These are phyloP conservation scores for Tinamus guttatus DNA, from an alignment of 2,113 vertebrate species.

Conservation along the genomic window DNA sequence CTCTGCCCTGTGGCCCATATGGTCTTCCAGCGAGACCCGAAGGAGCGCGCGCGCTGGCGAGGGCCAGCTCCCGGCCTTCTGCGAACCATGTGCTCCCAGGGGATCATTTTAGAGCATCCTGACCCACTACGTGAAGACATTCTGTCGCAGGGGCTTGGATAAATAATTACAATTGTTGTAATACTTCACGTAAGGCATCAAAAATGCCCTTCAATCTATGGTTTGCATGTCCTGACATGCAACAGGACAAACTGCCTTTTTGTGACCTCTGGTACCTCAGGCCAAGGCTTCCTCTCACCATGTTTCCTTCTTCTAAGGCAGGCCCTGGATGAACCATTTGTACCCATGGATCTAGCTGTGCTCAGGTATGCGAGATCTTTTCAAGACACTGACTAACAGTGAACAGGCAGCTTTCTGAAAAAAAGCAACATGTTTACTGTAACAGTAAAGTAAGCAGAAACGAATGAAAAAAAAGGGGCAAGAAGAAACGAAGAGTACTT, in stretches of 20 bases:
- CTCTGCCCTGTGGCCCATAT: not conserved
- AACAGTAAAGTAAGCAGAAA: not conserved
- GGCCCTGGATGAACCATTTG: not conserved
- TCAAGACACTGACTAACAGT: not conserved
- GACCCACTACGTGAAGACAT: not conserved
- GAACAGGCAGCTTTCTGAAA: not conserved
- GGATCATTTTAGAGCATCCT: not conserved
- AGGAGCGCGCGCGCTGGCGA: fast-evolving
- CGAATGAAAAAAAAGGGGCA: not conserved
- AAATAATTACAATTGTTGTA: not conserved
- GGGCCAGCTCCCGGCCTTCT: not conserved
- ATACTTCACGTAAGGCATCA: not conserved
- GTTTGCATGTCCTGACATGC: not conserved
- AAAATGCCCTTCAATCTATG: not conserved
- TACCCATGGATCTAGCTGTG: not conserved
- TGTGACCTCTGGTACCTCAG: not conserved
- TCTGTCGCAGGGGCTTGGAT: not conserved
- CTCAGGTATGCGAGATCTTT: not conserved
- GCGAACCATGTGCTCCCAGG: not conserved
- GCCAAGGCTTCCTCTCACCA: not conserved
- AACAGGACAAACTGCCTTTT: not conserved
- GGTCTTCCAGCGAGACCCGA: not conserved
- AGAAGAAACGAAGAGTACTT: not conserved
- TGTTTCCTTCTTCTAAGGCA: not conserved
- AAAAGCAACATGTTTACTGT: not conserved